Evolutionary conservation across 2,888 invertebrate species (phyloP).

Genomic region (Oligia latruncula): DNA sequence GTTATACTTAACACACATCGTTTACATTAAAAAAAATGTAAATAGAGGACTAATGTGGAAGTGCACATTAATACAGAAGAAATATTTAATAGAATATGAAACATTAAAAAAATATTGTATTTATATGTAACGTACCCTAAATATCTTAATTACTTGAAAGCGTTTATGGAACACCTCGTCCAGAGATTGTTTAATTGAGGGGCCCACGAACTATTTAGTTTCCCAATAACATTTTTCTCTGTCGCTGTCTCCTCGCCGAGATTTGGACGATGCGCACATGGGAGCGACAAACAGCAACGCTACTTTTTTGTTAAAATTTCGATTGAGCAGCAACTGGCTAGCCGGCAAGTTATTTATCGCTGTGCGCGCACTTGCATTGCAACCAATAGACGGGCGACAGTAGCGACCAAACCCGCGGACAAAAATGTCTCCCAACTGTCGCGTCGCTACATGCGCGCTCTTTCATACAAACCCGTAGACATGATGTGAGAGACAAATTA

Average conservation of each 20-base stretch:
- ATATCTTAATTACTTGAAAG: constrained; percentile 3
- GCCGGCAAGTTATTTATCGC: neutral
- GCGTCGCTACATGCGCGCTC: neutral
- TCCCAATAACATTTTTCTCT: neutral
- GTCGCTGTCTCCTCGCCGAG: neutral
- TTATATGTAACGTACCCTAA: neutral
- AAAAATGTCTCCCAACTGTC: neutral
- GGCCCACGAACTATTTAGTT: neutral
- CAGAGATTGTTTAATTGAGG: neutral
- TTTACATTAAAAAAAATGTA: constrained; percentile 13
- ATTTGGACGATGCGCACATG: neutral
- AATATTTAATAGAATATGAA: constrained; percentile 10
- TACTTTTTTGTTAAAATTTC: neutral
- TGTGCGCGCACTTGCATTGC: neutral
- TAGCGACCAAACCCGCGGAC: neutral
- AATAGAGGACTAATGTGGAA: neutral
- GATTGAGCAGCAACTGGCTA: neutral
- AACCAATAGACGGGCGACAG: neutral
- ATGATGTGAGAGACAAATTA: neutral
- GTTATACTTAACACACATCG: neutral
- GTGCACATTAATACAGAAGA: constrained; percentile 8
- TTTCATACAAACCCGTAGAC: neutral
- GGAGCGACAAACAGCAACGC: too few species aligned
- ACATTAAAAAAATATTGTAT: neutral
- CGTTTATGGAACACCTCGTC: neutral